Evolutionary conservation across 2,113 vertebrate species (phyloP), one percentile per base, ranked within the genome.

Genomic region (Malurus elegans): DNA sequence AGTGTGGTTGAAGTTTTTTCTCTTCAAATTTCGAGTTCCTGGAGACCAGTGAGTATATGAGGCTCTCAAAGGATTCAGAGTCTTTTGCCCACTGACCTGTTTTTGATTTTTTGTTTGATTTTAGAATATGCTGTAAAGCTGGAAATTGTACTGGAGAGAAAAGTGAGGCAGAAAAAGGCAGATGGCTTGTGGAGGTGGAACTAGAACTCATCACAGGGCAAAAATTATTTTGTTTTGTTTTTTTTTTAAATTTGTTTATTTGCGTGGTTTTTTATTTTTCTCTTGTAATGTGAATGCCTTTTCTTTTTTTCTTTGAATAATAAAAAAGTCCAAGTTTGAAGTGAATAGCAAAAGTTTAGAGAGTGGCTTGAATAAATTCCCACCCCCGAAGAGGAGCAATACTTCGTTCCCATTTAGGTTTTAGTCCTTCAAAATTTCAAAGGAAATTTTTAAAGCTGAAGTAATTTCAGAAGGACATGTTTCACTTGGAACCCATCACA

Each of bases 391-490:
- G 51, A 23, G 40, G 14, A 56, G n/a, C 7, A 18, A 45, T 16
- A 20, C 10, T 48, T 65, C 7, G 3, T 56, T 69, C 73, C 57
- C 29, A 19, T 44, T 72, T 64, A 21, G 44, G 65, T 83, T 66
- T 76, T 57, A 40, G 28, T 65, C 45, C 78, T 64, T 48, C 28
- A 18, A 9, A 53, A 61, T 79, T 36, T 75, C 67, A 62, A 36
- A 36, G 58, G 54, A 12, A 75, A 17, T 25, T 79, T 73, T 82
- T 72, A 45, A 14, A 25, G 31, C 36, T 51, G 25, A 72, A 92
- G 21, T 14, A 0, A 2, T 31, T 90, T 79, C 53, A 53, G 50
- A 25, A 64, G 4, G n/a, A 51, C 0, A 0, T 10, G 19, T 88
- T 95, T 75, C 79, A 9, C 40, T 79, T 65, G 62, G 73, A 90